These are phyloP conservation scores for Fabriciana adippe DNA, from an alignment of 2,888 invertebrate species.

Conservation along the genomic window DNA sequence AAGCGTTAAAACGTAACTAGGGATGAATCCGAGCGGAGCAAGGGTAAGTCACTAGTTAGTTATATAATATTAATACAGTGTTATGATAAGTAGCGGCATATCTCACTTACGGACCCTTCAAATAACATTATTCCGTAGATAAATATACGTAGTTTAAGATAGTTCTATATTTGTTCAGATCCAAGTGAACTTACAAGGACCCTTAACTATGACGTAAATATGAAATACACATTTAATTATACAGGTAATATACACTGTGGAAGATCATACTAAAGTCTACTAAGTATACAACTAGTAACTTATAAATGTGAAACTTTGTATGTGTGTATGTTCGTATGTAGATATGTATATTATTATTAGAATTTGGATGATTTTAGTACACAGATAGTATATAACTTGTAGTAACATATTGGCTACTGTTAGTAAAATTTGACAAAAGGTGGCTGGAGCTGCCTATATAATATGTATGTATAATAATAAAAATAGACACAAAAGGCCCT, in stretches of 20 bases:
- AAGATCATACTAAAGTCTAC: no score
- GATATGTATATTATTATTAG: no score
- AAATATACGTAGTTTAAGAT: not conserved
- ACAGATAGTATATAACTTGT: no score
- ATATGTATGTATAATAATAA: no score
- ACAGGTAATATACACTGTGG: slow-evolving; percentile 2
- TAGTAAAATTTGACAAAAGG: no score
- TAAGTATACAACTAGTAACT: not conserved
- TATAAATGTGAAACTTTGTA: not conserved
- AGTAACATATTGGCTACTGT: no score
- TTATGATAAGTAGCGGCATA: not conserved
- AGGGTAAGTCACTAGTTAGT: no score
- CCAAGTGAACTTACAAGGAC: slow-evolving; percentile 17
- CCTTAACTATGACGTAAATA: slow-evolving; percentile 16
- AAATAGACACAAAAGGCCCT: no score
- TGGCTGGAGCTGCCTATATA: no score
- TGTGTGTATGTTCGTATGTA: not conserved
- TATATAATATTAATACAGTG: not conserved
- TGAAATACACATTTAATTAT: slow-evolving; percentile 12
- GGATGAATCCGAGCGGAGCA: no score
- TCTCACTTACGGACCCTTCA: not conserved
- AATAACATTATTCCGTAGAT: not conserved
- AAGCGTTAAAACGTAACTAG: no score
- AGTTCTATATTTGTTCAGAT: slow-evolving; percentile 13
- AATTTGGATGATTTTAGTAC: no score